Base-by-base conservation (phyloP, 1,140 invertebrate species). In the Neodiprion fabricii region DNA sequence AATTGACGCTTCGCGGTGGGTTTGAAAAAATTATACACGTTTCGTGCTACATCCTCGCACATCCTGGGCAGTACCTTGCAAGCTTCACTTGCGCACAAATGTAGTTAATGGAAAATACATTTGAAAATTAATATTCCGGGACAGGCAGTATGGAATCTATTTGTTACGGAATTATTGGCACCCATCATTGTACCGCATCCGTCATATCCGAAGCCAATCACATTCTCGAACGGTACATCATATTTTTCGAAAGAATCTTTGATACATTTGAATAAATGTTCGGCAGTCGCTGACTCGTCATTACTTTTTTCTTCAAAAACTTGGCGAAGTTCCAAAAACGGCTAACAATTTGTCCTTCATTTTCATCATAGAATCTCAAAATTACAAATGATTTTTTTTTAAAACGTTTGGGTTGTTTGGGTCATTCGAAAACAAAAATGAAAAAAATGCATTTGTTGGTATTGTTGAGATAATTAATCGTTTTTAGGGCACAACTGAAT, bases 191-290 rank as follows among this genome's bases (percentile, higher is more conserved):
- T 77, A 74, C 82, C 84, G 28, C 80, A 82, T 1, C 84, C 83
- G 78, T 88, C 86, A n/a, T 80, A 82, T 11, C 72, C 85, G 72
- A 86, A 87, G 11, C 87, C 85, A 72, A 87, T 79, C 10, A 86
- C 75, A 77, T 88, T 87, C n/a, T 82, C 69, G 10, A 80, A 50
- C 21, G 83, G 83, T 67, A 87, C 79, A 3, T 77, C 71, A 65
- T 75, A 23, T n/a, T 78, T 72, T 69, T 81, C 66, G 61, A 87
- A 81, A 12, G 70, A 72, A 40, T 61, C 71, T 11, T 73, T 75
- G 5, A 81, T 69, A 49, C 67, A 70, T 12, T 74, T 10, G 70
- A 75, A 80, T 14, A 80, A 66, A 61, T 73, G 71, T 69, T 71
- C 73, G 50, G 72, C 79, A 14, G 77, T 79, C 21, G 79, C 80